A percentile compares a stretch with the other conserved stretches of the same genome.
Conservation (phyloP, 2,797 vertebrate species). For the Microhierax caerulescens region DNA sequence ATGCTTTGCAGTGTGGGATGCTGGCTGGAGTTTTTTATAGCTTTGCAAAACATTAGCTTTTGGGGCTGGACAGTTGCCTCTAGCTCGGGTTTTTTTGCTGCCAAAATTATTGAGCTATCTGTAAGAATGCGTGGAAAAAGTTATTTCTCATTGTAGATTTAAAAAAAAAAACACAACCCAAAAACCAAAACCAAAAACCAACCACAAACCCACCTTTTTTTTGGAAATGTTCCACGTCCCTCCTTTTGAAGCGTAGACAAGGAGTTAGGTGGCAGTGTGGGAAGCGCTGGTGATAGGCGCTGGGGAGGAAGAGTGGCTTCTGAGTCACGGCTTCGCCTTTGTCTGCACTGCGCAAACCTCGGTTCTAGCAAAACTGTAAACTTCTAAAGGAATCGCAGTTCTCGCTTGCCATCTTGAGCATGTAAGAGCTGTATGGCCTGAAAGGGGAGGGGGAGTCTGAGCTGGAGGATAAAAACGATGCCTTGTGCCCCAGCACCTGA, state of each 20-base stretch:
- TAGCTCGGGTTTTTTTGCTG: not conserved
- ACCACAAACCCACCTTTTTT: not conserved
- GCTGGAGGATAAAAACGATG: not conserved
- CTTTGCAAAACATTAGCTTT: not conserved
- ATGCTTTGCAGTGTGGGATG: not conserved
- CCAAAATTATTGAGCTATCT: not conserved
- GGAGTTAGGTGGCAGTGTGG: not conserved
- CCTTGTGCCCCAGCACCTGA: not conserved
- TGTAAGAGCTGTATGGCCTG: not conserved
- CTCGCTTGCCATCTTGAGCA: accelerated
- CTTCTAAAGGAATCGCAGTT: not conserved
- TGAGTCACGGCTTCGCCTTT: not conserved
- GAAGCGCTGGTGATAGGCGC: not conserved
- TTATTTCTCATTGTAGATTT: not conserved
- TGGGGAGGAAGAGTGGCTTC: not conserved
- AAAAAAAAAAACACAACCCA: not conserved
- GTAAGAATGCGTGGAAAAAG: not conserved
- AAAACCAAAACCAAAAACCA: accelerated
- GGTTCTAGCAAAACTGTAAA: not conserved
- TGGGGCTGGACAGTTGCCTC: not conserved
- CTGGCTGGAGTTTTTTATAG: not conserved
- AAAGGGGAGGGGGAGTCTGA: not conserved
- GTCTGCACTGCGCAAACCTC: not conserved
- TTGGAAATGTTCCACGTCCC: not conserved
- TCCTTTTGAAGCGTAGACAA: not conserved